These are phyloP conservation scores for Lacanobia oleracea DNA, from an alignment of 2,888 invertebrate species.

Conservation along the genomic window DNA sequence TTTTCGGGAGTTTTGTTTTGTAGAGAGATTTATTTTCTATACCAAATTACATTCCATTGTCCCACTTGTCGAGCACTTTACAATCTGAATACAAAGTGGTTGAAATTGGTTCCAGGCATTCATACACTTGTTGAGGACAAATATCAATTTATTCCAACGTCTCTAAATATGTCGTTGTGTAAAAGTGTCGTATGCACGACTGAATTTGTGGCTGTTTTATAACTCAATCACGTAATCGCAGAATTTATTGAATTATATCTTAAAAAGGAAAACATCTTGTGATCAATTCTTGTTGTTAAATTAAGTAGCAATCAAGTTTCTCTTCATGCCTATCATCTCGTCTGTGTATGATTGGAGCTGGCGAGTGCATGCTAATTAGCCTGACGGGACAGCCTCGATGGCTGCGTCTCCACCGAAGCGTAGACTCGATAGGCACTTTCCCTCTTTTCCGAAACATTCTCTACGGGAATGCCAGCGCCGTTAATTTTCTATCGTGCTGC, in stretches of 20 bases:
- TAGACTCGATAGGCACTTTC: slow-evolving; percentile 78
- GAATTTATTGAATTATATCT: slow-evolving; percentile 42
- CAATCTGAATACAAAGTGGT: slow-evolving; percentile 77
- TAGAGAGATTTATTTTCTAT: slow-evolving; percentile 58
- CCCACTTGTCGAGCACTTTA: slow-evolving; percentile 67
- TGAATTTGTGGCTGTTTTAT: slow-evolving; percentile 30
- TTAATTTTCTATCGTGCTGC: slow-evolving; percentile 68
- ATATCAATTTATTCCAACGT: slow-evolving; percentile 73
- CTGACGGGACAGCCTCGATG: slow-evolving; percentile 39
- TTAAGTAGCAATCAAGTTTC: slow-evolving; percentile 62
- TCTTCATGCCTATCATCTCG: slow-evolving; percentile 53
- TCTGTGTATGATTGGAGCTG: slow-evolving; percentile 51
- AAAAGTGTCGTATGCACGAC: slow-evolving; percentile 40
- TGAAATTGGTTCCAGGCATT: slow-evolving; percentile 73
- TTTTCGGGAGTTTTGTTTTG: slow-evolving; percentile 19
- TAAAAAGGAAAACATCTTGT: slow-evolving; percentile 14
- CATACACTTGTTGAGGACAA: slow-evolving; percentile 68
- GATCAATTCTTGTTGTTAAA: slow-evolving; percentile 43
- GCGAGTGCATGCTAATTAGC: slow-evolving; percentile 57
- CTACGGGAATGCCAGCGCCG: slow-evolving; percentile 67
- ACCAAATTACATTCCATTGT: slow-evolving; percentile 72
- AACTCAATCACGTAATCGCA: slow-evolving; percentile 49
- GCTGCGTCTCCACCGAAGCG: slow-evolving; percentile 73
- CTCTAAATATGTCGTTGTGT: slow-evolving; percentile 50
- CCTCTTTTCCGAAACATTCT: slow-evolving; percentile 81